Conservation (phyloP, 2,888 invertebrate species). For the Sinotaia quadrata region DNA sequence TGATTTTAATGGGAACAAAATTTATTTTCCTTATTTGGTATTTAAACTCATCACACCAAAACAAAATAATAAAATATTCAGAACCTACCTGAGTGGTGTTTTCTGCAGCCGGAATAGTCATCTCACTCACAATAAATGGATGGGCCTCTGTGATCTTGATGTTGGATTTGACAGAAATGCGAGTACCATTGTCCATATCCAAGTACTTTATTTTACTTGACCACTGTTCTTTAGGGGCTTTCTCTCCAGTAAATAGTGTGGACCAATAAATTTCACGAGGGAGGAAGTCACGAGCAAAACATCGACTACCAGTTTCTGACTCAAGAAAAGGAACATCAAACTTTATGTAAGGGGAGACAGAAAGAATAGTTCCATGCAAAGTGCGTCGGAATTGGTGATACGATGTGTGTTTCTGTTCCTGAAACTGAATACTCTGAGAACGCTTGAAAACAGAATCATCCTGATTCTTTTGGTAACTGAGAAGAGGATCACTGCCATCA, state of each 20-base stretch:
- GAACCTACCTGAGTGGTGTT: constrained; percentile 73
- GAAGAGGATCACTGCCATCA: constrained; percentile 81
- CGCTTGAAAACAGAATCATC: constrained; percentile 70
- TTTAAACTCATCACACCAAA: neutral
- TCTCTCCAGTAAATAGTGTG: constrained; percentile 48
- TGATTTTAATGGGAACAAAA: too few relatives aligned
- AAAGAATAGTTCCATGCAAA: constrained; percentile 82
- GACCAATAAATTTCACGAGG: constrained; percentile 84
- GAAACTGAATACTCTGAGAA: constrained; percentile 34
- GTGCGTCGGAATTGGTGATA: constrained; percentile 81
- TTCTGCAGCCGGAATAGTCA: constrained; percentile 77
- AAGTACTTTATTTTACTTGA: constrained; percentile 33
- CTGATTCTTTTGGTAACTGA: constrained; percentile 74
- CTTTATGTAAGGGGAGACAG: constrained; percentile 89
- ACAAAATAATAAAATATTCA: neutral
- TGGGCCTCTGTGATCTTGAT: constrained; percentile 72
- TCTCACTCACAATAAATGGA: constrained; percentile 82
- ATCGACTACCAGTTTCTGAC: constrained; percentile 85
- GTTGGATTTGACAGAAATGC: constrained; percentile 42
- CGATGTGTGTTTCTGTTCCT: constrained; percentile 42
- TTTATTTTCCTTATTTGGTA: neutral
- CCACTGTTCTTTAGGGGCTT: constrained; percentile 28
- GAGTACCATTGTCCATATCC: constrained; percentile 37
- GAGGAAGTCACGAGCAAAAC: constrained; percentile 81
- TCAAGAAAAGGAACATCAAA: constrained; percentile 90